phyloP scores from a whole-genome alignment of 2,888 invertebrate species.

The Sisyra terminalis region DNA sequence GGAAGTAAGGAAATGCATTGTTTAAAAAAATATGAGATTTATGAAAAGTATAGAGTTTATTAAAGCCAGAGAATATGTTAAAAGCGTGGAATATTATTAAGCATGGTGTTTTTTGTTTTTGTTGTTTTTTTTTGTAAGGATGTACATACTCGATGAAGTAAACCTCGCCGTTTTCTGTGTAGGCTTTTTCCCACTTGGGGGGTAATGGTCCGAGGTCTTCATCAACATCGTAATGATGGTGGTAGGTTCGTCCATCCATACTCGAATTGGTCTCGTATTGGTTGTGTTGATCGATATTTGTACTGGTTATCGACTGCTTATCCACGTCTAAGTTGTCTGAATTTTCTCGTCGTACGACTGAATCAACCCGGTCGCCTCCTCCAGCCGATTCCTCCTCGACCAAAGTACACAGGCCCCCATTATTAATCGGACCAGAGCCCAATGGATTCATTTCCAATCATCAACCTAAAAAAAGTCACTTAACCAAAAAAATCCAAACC shows the following conservation, averaged over 20 bases:
- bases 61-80: too few species aligned
- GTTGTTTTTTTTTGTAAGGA: too few species aligned
- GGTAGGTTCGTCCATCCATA: constrained; percentile 1
- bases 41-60: too few species aligned
- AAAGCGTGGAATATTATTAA: too few species aligned
- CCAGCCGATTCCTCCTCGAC: constrained; percentile 1
- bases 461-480: not conserved
- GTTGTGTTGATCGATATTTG: not conserved
- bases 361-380: not conserved
- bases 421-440: not conserved
- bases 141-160: constrained; percentile 89
- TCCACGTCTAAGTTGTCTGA: constrained; percentile 1
- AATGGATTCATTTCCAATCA: constrained; percentile 1
- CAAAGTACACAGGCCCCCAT: constrained; percentile 2
- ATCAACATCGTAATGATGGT: constrained; percentile 20
- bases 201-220: constrained; percentile 84
- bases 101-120: too few species aligned
- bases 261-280: not conserved
- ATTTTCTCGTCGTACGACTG: too few species aligned
- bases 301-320: constrained; percentile 1
- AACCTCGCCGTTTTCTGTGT: constrained; percentile 89
- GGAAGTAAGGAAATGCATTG: too few species aligned
- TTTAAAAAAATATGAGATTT: too few species aligned
- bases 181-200: constrained; percentile 94
- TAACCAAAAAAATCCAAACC: too few species aligned